These are phyloP conservation scores for Aurelia sp. DNA, from an alignment of 30 jellyfish, hydroid and myxozoan genomes.

Conservation along the genomic window DNA sequence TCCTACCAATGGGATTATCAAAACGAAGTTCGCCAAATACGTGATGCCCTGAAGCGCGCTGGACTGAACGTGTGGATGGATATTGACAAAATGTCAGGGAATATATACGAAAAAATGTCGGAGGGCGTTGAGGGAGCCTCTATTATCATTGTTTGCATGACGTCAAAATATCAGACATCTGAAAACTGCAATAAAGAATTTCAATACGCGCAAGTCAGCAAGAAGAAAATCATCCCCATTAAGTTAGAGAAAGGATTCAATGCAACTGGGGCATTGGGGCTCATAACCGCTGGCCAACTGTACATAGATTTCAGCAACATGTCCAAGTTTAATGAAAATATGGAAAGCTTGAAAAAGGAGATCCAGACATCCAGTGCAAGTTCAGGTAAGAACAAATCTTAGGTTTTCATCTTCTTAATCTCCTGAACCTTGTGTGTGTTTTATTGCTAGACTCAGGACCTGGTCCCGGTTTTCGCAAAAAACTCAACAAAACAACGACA, in stretches of 20 bases:
- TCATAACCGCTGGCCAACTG: constrained; percentile 52
- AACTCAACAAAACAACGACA: no score
- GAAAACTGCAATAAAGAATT: constrained; percentile 60
- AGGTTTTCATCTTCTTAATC: no score
- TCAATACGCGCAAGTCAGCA: constrained; percentile 46
- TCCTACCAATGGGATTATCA: constrained; percentile 88
- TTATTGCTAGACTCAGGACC: no score
- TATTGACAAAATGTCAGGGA: constrained; percentile 52
- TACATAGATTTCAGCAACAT: constrained; percentile 49
- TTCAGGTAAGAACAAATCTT: no score
- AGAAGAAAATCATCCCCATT: constrained; percentile 50
- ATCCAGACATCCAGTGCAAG: neutral
- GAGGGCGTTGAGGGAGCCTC: constrained; percentile 58
- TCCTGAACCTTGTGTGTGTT: no score
- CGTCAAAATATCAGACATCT: constrained; percentile 36
- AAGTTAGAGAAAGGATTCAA: constrained; percentile 47
- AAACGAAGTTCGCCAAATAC: constrained; percentile 67
- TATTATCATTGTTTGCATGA: constrained; percentile 39
- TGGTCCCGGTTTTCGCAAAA: no score
- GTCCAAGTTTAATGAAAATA: constrained; percentile 51
- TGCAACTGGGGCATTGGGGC: constrained; percentile 51
- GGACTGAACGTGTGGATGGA: constrained; percentile 84
- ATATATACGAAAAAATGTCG: constrained; percentile 43
- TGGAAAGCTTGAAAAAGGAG: constrained; percentile 29
- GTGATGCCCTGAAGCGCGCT: constrained; percentile 30